Evolutionary conservation across 2,113 vertebrate species (phyloP), one percentile per base, ranked within the genome.

Genomic region (Phalacrocorax pelagicus): DNA sequence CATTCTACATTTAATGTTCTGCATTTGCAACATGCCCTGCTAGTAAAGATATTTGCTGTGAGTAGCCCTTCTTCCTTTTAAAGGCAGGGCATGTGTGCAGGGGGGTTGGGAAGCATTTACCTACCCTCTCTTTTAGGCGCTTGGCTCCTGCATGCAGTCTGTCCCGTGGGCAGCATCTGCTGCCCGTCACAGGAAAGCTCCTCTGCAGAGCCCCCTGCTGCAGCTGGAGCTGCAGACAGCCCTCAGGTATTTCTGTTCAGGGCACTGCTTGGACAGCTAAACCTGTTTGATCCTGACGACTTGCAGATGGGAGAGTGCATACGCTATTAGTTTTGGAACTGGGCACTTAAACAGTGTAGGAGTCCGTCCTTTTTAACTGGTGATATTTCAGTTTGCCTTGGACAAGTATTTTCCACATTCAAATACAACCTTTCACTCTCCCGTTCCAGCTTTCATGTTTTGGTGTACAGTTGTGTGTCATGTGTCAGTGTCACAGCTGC

Each of bases 171-270:
- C 70, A 77, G 82, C 67, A 38, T 16, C 14, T 23, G 55, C 52
- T 66, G 57, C 27, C 0, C 1, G 19, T 54, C 57, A 22, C 30
- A 11, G 1, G 12, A 70, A 47, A 42, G 18, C 7, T 65, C 34
- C 57, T 71, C 71, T 66, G 47, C 59, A 55, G 71, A 66, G 30
- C 11, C 22, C 47, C 9, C 7, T 0, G 2, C n/a, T 1, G 4
- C 0, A 1, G 11, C n/a, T 4, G 2, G 52, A 42, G 49, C 47
- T 57, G 55, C 49, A n/a, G 61, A 3, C 36, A 67, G 6, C 47
- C 42, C 71, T 15, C 1, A 1, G 52, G 26, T 62, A 7, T 49
- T 82, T 32, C 57, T 46, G 24, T 54, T 79, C 34, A 69, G 40
- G 38, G 40, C 27, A 5, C 26, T 22, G 49, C 34, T 63, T 1